These are phyloP conservation scores for Pristionchus mayeri DNA, from an alignment of 2,888 invertebrate genomes.

Conservation along the genomic window DNA sequence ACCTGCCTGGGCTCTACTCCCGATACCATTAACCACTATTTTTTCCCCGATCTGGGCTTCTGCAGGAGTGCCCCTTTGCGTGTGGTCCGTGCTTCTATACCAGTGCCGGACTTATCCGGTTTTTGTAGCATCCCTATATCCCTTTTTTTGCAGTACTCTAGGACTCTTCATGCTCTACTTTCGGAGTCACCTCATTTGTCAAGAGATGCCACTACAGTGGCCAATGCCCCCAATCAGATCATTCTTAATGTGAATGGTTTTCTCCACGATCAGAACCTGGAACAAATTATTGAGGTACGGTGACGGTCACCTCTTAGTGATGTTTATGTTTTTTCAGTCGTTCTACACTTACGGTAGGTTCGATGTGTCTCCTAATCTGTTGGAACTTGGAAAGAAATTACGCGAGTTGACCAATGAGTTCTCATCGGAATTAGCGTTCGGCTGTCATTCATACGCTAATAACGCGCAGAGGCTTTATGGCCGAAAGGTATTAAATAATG, in stretches of 20 bases:
- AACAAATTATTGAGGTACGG: slow-evolving; percentile 54
- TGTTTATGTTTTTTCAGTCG: neutral
- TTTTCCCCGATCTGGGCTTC: too few relatives aligned
- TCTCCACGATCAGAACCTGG: slow-evolving; percentile 55
- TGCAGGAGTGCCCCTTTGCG: too few relatives aligned
- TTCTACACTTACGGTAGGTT: slow-evolving; percentile 50
- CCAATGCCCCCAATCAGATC: slow-evolving; percentile 20
- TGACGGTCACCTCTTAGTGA: neutral
- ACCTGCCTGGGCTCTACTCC: too few relatives aligned
- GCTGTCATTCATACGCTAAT: slow-evolving; percentile 1
- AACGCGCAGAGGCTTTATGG: slow-evolving; percentile 25
- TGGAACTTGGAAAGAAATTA: slow-evolving; percentile 55
- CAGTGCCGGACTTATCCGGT: too few relatives aligned
- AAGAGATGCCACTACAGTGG: neutral
- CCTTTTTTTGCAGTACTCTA: slow-evolving; percentile 18
- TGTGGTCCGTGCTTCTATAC: too few relatives aligned
- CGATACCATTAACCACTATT: too few relatives aligned
- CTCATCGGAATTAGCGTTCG: slow-evolving; percentile 17
- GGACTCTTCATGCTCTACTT: neutral
- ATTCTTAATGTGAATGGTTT: slow-evolving; percentile 54
- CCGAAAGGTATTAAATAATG: too few relatives aligned
- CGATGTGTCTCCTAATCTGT: slow-evolving; percentile 49
- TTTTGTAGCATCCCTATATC: neutral
- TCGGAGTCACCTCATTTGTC: slow-evolving; percentile 35
- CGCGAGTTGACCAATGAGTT: slow-evolving; percentile 50